These are phyloP conservation scores for Spinibarbus caldwelli DNA, from an alignment of 2,797 vertebrate species.

Conservation along the genomic window DNA sequence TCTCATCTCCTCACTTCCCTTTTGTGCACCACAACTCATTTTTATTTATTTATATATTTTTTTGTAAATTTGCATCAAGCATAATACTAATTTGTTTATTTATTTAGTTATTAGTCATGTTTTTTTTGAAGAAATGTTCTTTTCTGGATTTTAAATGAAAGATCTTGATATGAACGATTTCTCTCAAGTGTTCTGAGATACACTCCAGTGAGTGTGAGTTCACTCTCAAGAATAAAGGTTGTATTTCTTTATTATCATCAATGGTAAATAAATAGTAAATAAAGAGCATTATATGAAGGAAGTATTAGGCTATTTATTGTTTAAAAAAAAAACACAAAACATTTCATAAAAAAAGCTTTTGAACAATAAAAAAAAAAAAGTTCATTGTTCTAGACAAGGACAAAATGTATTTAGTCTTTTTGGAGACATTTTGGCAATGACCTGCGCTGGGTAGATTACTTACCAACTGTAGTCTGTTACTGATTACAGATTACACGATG, in stretches of 20 bases:
- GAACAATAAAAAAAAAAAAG: too few relatives aligned
- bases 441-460: too few relatives aligned
- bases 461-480: too few relatives aligned
- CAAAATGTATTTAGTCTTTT: too few relatives aligned
- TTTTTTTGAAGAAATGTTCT: background rate
- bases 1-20: too few relatives aligned
- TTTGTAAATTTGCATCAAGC: too few relatives aligned
- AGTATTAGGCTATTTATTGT: background rate
- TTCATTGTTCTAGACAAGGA: background rate
- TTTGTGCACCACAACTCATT: too few relatives aligned
- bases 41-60: too few relatives aligned
- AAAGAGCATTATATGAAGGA: background rate
- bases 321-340: background rate
- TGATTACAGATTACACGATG: too few relatives aligned
- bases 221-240: too few relatives aligned
- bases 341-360: background rate
- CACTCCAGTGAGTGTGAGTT: background rate
- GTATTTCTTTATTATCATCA: too few relatives aligned
- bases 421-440: background rate
- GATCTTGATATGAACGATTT: background rate
- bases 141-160: background rate
- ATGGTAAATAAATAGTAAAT: background rate
- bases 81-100: too few relatives aligned
- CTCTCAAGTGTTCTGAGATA: background rate
- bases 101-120: background rate